Base-by-base conservation (phyloP, 30 jellyfish, hydroid and myxozoan species). In the Clytia hemisphaerica region DNA sequence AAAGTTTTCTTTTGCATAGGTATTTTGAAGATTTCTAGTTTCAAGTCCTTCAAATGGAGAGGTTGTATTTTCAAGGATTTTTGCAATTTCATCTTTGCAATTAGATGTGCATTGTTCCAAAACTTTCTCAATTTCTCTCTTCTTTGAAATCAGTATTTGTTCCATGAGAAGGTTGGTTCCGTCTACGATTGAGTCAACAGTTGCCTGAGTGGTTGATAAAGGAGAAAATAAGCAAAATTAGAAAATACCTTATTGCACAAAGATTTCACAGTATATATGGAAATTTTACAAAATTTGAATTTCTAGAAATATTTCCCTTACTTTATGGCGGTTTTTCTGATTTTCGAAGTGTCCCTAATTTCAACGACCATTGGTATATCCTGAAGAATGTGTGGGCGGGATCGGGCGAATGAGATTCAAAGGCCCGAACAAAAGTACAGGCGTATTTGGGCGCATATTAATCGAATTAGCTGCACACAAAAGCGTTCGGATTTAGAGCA, bases 41-140 rank as follows among this genome's bases (percentile, higher is more conserved):
- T 33, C 74, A 34, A 48, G 35, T 0, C 74, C 82, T 22, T 47
- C 74, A 71, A 71, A 50, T 48, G 76, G 40, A 31, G 27, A 37
- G 26, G 21, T 26, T 22, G 31, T 45, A 37, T 5, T 18, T 2
- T 27, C 37, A 26, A 48, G 24, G 25, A 73, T 45, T 27, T 53
- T 60, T 31, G 24, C 30, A n/a, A 46, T 46, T 46, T 46, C 60
- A 3, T 46, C 24, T 46, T 46, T 46, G 24, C 24, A n/a, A 31
- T n/a, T 46, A 27, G 19, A 3, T n/a, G 60, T 27, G 60, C 24
- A 46, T 46, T 31, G 3, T 46, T 46, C 60, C 24, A 46, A 46
- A 46, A 46, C 4, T 2, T 2, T 46, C 24, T 46, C 60, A 46
- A 46, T 31, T 46, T 46, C 60, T 46, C 24, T 46, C 60, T 46